Evolutionary conservation across 2,113 vertebrate genomes (phyloP), one percentile per base, ranked within the genome.

Genomic region (Tiliqua scincoides): DNA sequence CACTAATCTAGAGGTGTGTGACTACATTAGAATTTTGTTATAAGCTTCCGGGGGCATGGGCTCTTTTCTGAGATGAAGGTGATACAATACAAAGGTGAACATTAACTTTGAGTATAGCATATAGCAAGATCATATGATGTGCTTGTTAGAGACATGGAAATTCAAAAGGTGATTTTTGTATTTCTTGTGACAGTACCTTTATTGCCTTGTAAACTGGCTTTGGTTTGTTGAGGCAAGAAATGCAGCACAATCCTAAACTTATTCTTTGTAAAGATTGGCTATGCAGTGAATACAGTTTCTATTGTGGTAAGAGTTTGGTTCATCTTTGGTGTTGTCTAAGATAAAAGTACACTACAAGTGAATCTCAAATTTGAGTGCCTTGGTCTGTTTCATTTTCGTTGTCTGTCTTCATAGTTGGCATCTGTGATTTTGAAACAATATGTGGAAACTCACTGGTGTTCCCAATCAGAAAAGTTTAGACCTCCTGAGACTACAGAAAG

Each of bases 401-500:
- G 57, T 86, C 63, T 94, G 78, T 87, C 63, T 40, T 48, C 73
- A 6, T 96, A 99, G 99, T 95, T 99, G 76, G 98, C 99, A 0
- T 99, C 99, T 0, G 99, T 99, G 89, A 99, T 99, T 90, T 95
- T 99, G 92, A 99, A 99, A 75, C 99, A 99, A 85, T 99, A 99
- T 94, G 99, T 99, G 94, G 99, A 99, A 92, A 99, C 98, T 87
- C 99, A 99, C 93, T 99, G 99, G 99, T 99, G 98, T 89, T 97
- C 98, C 73, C 98, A 98, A n/a, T 99, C 99, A 0, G 99, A 99
- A 81, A 99, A 99, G 89, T 99, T 99, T 89, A 96, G 98, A 82
- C 97, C 98, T 89, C 99, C 99, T 68, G 99, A 99, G 95, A 99
- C 99, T 17, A 98, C 98, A 10, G 99, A 99, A 94, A 97, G 98